Percentiles rank a stretch among this genome's conserved stretches.
These are phyloP conservation scores for Dynastes grantii DNA, from an alignment of 2,888 invertebrate species.

Conservation along the genomic window DNA sequence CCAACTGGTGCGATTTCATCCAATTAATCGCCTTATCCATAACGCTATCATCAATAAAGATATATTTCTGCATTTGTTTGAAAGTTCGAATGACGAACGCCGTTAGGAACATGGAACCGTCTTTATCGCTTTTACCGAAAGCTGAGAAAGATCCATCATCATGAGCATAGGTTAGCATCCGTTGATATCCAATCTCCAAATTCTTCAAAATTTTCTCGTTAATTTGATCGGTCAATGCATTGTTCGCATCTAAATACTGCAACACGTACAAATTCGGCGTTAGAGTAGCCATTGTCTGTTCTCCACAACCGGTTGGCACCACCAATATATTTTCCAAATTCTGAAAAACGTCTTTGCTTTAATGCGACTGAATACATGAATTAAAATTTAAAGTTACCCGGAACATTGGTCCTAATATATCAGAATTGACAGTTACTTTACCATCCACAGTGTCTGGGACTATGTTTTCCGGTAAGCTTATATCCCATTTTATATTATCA, in stretches of 20 bases:
- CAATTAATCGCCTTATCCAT: slow-evolving; percentile 74
- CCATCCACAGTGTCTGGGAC: slow-evolving; percentile 78
- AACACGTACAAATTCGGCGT: slow-evolving; percentile 83
- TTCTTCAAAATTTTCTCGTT: slow-evolving; percentile 73
- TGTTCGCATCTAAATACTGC: slow-evolving; percentile 74
- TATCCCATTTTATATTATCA: slow-evolving; percentile 68
- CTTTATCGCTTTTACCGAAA: slow-evolving; percentile 79
- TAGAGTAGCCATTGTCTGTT: slow-evolving; percentile 86
- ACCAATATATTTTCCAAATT: slow-evolving; percentile 79
- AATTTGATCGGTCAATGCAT: slow-evolving; percentile 73
- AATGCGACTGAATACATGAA: not conserved
- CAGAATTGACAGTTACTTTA: slow-evolving; percentile 77
- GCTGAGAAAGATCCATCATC: slow-evolving; percentile 87
- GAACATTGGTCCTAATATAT: slow-evolving; percentile 78
- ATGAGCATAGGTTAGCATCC: slow-evolving; percentile 84
- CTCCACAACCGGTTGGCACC: slow-evolving; percentile 85
- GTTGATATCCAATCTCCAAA: slow-evolving; percentile 79
- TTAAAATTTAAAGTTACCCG: slow-evolving; percentile 62
- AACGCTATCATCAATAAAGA: slow-evolving; percentile 73
- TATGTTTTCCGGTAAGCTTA: slow-evolving; percentile 72
- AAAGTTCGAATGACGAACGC: slow-evolving; percentile 83
- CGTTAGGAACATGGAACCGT: slow-evolving; percentile 85
- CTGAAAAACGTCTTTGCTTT: slow-evolving; percentile 61
- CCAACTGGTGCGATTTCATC: slow-evolving; percentile 79
- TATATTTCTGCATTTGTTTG: slow-evolving; percentile 74